A percentile compares a stretch with the other conserved stretches of the same genome.
phyloP scores from a whole-genome alignment of 1,140 invertebrate genomes.

The Atopsyche davidsoni region DNA sequence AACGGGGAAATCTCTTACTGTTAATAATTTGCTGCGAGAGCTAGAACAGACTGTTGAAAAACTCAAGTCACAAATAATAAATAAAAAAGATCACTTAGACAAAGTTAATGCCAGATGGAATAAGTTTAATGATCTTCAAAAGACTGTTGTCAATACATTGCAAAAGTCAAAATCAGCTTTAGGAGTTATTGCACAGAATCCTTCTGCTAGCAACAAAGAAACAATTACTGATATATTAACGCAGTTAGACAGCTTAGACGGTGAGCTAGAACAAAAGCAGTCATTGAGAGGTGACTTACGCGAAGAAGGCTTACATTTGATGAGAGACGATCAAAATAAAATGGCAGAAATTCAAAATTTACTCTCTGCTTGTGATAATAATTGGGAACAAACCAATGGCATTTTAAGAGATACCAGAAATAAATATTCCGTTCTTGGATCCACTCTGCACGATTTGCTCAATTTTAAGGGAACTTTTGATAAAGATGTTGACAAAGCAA shows the following conservation, averaged over 20 bases:
- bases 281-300: conserved; percentile 42
- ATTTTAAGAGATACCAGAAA: conserved; percentile 67
- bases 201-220: conserved; percentile 53
- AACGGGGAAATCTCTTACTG: conserved; percentile 60
- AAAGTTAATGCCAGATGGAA: conserved; percentile 63
- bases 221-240: conserved; percentile 54
- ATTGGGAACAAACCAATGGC: conserved; percentile 73
- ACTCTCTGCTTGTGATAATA: conserved; percentile 65
- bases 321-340: conserved; percentile 74
- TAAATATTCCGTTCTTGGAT: conserved; percentile 65
- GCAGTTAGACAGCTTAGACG: conserved; percentile 45
- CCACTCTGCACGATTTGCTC: conserved; percentile 68
- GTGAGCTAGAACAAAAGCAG: conserved; percentile 44
- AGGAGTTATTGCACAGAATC: conserved; percentile 50
- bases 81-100: conserved; percentile 60
- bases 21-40: conserved; percentile 61
- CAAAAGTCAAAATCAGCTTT: conserved; percentile 52
- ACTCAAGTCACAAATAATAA: conserved; percentile 56
- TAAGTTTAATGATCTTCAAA: conserved; percentile 60
- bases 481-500: conserved; percentile 61
- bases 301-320: conserved; percentile 66
- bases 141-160: conserved; percentile 57
- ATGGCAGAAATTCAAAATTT: conserved; percentile 72
- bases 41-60: conserved; percentile 61
- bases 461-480: conserved; percentile 64